A percentile compares a stretch with the other conserved stretches of the same genome.
Evolutionary conservation across 2,113 vertebrate species (phyloP).

Genomic region (Panthera leo): DNA sequence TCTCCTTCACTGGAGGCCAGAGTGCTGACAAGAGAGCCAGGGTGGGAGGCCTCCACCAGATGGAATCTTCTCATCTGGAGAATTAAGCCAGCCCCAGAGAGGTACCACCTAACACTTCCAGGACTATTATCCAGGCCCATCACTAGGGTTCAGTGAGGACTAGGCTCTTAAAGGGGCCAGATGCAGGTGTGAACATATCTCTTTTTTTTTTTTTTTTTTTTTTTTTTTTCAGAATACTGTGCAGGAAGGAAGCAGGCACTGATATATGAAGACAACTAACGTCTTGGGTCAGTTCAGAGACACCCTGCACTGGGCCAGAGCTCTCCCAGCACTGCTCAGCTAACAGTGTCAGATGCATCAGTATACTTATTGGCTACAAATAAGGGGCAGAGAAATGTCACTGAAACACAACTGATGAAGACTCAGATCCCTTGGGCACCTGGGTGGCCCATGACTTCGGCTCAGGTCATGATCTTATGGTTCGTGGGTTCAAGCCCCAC

Average conservation of each 20-base stretch:
- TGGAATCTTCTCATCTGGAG: background rate
- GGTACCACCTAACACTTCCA: too few relatives aligned
- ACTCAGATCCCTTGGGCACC: background rate
- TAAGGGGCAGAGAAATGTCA: background rate
- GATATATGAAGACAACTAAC: background rate
- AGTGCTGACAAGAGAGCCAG: background rate
- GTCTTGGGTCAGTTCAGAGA: background rate
- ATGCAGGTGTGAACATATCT: background rate
- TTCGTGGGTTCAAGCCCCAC: too few relatives aligned
- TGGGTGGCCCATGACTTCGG: background rate
- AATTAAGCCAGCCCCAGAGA: background rate
- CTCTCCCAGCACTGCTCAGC: background rate
- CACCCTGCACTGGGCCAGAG: background rate
- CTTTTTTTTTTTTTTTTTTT: too few relatives aligned
- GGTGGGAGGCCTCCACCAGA: background rate
- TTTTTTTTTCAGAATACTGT: background rate
- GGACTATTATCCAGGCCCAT: background rate
- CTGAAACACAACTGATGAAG: background rate
- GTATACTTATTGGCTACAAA: background rate
- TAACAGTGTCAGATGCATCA: accelerated
- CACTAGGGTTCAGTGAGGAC: background rate
- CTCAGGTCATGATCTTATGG: too few relatives aligned
- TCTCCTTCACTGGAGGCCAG: background rate
- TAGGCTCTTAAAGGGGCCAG: background rate
- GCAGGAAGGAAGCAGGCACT: background rate